Conservation (phyloP, 2,888 invertebrate species). For the Lithophane semibrunnea region DNA sequence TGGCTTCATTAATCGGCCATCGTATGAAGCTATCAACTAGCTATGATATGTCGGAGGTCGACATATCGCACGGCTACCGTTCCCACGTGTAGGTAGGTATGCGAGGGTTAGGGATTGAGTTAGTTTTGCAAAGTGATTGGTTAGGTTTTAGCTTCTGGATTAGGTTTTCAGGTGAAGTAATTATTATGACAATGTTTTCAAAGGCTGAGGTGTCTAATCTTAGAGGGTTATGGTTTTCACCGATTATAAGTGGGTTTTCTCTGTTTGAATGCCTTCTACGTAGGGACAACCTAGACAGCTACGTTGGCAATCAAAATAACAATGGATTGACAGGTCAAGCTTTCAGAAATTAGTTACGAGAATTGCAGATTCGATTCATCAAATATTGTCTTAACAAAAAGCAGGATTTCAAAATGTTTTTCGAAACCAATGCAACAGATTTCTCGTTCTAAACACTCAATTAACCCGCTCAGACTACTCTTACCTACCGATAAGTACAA, state of each 20-base stretch:
- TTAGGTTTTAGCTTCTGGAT: conserved; percentile 15
- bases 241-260: not conserved
- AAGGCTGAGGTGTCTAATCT: not conserved
- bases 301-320: not conserved
- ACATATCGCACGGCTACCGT: conserved; percentile 72
- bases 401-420: not conserved
- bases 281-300: not conserved
- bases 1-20: conserved; percentile 89
- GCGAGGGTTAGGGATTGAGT: conserved; percentile 52
- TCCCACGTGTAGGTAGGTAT: conserved; percentile 65
- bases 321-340: not conserved
- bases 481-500: conserved; percentile 42
- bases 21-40: conserved; percentile 87
- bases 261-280: not conserved
- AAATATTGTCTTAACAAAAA: not conserved
- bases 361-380: no score
- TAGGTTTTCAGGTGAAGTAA: not conserved
- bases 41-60: conserved; percentile 85
- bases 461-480: conserved; percentile 28
- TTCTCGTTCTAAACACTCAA: conserved; percentile 23
- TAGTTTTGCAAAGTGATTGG: conserved; percentile 43
- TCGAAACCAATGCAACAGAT: conserved; percentile 1
- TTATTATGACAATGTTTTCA: not conserved
- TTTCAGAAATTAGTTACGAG: not conserved
- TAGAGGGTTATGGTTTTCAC: not conserved